phyloP scores from a whole-genome alignment of 2,797 vertebrate genomes.

The Alectoris magna region DNA sequence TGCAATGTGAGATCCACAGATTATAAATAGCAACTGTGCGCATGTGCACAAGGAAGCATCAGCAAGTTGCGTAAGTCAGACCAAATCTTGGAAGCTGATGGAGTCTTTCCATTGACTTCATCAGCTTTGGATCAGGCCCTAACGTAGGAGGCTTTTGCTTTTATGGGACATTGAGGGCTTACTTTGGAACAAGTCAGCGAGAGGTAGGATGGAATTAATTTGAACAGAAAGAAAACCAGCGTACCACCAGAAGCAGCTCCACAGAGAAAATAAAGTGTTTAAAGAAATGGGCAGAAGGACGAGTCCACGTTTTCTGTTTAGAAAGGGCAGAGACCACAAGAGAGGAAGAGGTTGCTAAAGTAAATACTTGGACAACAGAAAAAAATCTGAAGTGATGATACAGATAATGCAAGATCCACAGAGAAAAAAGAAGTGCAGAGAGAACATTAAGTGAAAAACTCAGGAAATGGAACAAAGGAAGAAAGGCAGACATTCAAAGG shows the following conservation, averaged over 20 bases:
- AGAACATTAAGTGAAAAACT: constrained; percentile 67
- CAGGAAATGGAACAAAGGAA: constrained; percentile 69
- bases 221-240: background rate
- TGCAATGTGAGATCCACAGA: background rate
- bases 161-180: constrained; percentile 54
- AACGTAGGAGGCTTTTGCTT: constrained; percentile 6
- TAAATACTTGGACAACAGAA: constrained; percentile 44
- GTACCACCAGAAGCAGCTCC: background rate
- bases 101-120: constrained; percentile 59
- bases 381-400: constrained; percentile 43
- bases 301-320: background rate
- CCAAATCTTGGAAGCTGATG: background rate
- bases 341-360: constrained; percentile 48
- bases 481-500: constrained; percentile 63
- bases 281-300: constrained; percentile 25
- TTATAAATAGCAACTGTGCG: background rate
- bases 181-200: constrained; percentile 51
- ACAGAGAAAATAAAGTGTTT: background rate
- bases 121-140: constrained; percentile 24
- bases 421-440: constrained; percentile 30
- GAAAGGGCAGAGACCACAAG: background rate
- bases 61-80: constrained; percentile 7
- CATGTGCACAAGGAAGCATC: background rate
- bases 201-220: constrained; percentile 68
- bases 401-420: constrained; percentile 21